phyloP scores from a whole-genome alignment of 2,888 invertebrate species.

The Falcaria lacertinaria region DNA sequence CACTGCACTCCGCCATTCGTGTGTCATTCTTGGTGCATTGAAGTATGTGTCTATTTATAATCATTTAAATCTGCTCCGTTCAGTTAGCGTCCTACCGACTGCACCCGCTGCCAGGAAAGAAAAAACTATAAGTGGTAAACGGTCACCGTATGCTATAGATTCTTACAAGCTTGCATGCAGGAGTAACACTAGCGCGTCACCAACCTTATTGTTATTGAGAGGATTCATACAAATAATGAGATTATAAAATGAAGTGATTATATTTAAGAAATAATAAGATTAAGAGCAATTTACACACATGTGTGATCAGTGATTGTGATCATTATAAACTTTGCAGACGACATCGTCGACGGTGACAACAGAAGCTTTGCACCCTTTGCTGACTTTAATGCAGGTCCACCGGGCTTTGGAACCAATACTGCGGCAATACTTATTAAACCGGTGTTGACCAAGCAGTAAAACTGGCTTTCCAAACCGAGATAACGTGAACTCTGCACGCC shows the following conservation, averaged over 20 bases:
- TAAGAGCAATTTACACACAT: too few relatives aligned
- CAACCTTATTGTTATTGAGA: too few relatives aligned
- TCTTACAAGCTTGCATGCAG: too few relatives aligned
- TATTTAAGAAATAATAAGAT: background rate
- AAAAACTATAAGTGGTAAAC: too few relatives aligned
- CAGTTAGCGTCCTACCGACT: too few relatives aligned
- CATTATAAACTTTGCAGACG: conserved; percentile 6
- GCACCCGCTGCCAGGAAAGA: too few relatives aligned
- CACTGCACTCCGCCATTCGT: too few relatives aligned
- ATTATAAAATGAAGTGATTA: conserved; percentile 1
- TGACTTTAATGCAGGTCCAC: conserved; percentile 23
- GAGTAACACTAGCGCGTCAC: too few relatives aligned
- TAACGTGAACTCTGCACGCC: conserved; percentile 9
- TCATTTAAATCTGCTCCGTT: too few relatives aligned
- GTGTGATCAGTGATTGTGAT: conserved; percentile 10
- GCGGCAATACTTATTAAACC: conserved; percentile 19
- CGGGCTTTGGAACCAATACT: conserved; percentile 17
- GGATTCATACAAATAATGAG: background rate
- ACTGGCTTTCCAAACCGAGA: conserved; percentile 23
- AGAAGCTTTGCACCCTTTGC: conserved; percentile 15
- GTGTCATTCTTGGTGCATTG: too few relatives aligned
- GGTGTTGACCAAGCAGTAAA: conserved; percentile 17
- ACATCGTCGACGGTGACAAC: conserved; percentile 13
- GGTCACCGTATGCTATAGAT: too few relatives aligned
- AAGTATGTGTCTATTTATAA: too few relatives aligned